A percentile compares a stretch with the other conserved stretches of the same genome.
Evolutionary conservation across 2,797 vertebrate genomes (phyloP).

Genomic region (Catharus ustulatus): DNA sequence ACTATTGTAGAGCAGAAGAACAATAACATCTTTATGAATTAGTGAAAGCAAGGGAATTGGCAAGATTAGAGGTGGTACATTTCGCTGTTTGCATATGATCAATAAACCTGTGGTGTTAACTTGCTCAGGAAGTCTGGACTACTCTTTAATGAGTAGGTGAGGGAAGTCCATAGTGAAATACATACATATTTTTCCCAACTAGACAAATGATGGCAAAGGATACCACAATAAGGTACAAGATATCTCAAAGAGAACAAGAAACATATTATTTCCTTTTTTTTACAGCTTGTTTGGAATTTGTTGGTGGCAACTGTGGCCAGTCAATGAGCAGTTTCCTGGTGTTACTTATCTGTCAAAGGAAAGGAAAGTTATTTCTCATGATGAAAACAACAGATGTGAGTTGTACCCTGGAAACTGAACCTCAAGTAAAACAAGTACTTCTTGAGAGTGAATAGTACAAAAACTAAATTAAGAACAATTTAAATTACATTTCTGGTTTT

Average conservation of each 20-base stretch:
- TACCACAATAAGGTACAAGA: background rate
- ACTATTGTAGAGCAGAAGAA: background rate
- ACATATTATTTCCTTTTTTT: background rate
- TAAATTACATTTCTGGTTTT: background rate
- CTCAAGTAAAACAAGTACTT: background rate
- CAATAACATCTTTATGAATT: background rate
- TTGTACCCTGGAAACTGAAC: background rate
- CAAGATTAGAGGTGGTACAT: background rate
- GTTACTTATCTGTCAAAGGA: background rate
- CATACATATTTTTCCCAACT: background rate
- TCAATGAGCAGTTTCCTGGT: background rate
- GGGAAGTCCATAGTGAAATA: background rate
- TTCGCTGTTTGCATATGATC: background rate
- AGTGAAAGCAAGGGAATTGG: background rate
- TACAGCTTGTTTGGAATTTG: background rate
- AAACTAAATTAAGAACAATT: background rate
- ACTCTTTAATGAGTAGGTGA: background rate
- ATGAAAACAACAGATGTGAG: background rate
- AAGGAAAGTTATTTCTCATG: constrained; percentile 3
- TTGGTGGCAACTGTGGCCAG: background rate
- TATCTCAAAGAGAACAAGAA: background rate
- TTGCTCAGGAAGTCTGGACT: background rate
- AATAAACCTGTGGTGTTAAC: background rate
- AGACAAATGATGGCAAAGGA: background rate
- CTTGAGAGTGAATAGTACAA: background rate